Evolutionary conservation across 2,888 invertebrate genomes (phyloP), one percentile per base, ranked within the genome.

Genomic region (Ophion slaviceki): DNA sequence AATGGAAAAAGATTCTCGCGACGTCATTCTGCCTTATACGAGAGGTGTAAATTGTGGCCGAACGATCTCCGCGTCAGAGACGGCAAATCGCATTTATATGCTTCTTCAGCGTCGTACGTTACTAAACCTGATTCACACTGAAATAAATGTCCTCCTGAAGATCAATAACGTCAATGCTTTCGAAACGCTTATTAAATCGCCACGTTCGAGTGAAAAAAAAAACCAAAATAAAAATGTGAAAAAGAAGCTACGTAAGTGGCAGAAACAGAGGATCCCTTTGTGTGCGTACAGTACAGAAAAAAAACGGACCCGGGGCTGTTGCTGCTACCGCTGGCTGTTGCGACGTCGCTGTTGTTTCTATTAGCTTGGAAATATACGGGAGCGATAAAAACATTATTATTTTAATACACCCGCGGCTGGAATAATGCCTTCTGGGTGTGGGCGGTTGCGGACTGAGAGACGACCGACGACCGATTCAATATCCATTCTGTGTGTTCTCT

Each of bases 391-490:
- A 89, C 88, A 89, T 90, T 90, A 90, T 91, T 89, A 89, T 88
- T 90, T 87, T 86, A 87, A 88, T 83, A 83, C 87, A 84, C 84
- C 88, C 68, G 82, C 67, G 75, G 87, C 87, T 75, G 80, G 68
- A 74, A 86, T 87, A 88, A 89, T 86, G 86, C 77, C 84, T 85
- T 36, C 62, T 68, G 85, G 14, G 72, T 82, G 89, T 85, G 84
- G 89, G 88, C 87, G 87, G 87, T 64, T n/a, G 59, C 75, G 78
- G 88, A 86, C 89, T 88, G 89, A 89, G 89, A 90, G 70, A 81
- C 70, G 70, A 81, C 70, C 62, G 40, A 88, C 89, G 88, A 90
- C 89, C 91, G 90, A 91, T 91, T 91, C 91, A 91, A 92, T 92
- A 92, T 91, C 90, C 90, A 91, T 91, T 92, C 81, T 87, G 86